These are phyloP conservation scores for Paguma larvata DNA, from an alignment of 2,797 vertebrate species.

Conservation along the genomic window DNA sequence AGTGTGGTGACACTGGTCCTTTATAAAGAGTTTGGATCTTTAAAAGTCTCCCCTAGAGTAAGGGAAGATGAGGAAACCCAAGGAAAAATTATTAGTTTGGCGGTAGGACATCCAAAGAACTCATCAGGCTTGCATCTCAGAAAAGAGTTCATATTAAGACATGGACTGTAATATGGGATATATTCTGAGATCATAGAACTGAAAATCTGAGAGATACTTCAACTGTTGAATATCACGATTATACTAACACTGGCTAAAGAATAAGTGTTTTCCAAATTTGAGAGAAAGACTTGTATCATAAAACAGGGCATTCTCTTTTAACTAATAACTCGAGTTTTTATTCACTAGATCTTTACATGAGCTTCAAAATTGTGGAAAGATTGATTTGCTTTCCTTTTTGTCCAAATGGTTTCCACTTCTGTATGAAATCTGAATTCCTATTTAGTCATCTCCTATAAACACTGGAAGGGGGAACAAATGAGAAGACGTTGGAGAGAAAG, in stretches of 20 bases:
- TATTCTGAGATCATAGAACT: constrained; percentile 63
- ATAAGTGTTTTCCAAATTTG: neutral
- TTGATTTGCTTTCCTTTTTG: constrained; percentile 5
- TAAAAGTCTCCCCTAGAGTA: constrained; percentile 58
- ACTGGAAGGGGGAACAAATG: constrained; percentile 3
- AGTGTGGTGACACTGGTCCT: constrained; percentile 47
- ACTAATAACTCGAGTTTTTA: neutral
- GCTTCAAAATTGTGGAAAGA: constrained; percentile 35
- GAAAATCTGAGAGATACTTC: constrained; percentile 46
- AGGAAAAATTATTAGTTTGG: constrained; percentile 64
- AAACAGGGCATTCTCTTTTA: constrained; percentile 57
- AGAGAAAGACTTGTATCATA: constrained; percentile 3
- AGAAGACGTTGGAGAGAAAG: neutral
- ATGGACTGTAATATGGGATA: neutral
- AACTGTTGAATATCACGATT: neutral
- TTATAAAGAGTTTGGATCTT: constrained; percentile 62
- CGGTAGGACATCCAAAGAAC: constrained; percentile 24
- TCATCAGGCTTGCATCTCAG: constrained; percentile 60
- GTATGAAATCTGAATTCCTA: neutral
- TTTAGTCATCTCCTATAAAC: constrained; percentile 54
- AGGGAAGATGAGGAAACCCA: constrained; percentile 52
- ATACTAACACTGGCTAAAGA: constrained; percentile 17
- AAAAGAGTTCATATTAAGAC: constrained; percentile 61
- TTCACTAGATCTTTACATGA: constrained; percentile 22
- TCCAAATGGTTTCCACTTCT: constrained; percentile 49